Evolutionary conservation across 2,113 vertebrate genomes (phyloP).

Genomic region (Hippocampus barbouri): DNA sequence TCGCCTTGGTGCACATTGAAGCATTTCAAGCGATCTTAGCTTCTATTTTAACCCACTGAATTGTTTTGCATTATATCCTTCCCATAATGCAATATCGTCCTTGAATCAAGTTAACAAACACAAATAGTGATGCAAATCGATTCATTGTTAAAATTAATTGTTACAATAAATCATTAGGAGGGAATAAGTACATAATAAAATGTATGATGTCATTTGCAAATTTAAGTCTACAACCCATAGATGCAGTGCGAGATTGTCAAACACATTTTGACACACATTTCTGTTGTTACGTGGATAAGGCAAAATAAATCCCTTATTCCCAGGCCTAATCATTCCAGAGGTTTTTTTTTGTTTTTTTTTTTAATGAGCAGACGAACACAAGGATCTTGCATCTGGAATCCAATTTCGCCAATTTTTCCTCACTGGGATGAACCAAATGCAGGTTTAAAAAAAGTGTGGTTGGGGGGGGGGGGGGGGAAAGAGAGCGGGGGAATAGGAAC

Average conservation of each 20-base stretch:
- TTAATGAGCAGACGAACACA: slow-evolving; percentile 28
- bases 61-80: too few species aligned
- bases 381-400: slow-evolving; percentile 50
- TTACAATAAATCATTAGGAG: too few species aligned
- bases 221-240: background rate
- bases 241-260: background rate
- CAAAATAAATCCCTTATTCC: slow-evolving; percentile 15
- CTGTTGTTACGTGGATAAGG: background rate
- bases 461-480: background rate
- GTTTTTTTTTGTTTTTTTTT: background rate
- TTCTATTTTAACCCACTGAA: too few species aligned
- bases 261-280: slow-evolving; percentile 5
- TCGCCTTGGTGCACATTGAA: too few species aligned
- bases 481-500: slow-evolving; percentile 28
- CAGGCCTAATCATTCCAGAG: background rate
- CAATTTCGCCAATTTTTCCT: slow-evolving; percentile 28
- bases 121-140: too few species aligned
- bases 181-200: too few species aligned
- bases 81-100: background rate
- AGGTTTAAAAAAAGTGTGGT: slow-evolving; percentile 18
- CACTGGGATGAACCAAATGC: slow-evolving; percentile 21
- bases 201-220: too few species aligned
- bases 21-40: too few species aligned
- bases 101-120: background rate
- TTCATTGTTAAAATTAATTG: too few species aligned